Percentiles rank a stretch among this genome's conserved stretches.
Evolutionary conservation across 2,113 vertebrate genomes (phyloP).

Genomic region (Cisticola juncidis): DNA sequence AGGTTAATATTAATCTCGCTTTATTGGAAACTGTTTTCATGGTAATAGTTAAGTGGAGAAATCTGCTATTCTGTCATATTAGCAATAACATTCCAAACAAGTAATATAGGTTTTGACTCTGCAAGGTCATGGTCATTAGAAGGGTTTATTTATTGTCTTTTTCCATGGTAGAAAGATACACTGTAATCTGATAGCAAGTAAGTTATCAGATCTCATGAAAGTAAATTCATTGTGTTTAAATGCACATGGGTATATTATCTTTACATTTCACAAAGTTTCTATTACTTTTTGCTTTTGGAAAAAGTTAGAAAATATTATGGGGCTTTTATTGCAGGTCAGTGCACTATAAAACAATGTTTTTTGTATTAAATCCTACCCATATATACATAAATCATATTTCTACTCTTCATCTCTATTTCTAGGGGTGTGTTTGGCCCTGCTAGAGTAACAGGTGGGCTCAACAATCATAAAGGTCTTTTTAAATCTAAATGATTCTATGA

Average conservation of each 20-base stretch:
- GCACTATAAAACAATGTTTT: neutral
- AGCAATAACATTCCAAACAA: neutral
- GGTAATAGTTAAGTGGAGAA: neutral
- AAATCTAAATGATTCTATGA: neutral
- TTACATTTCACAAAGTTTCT: neutral
- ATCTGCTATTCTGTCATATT: neutral
- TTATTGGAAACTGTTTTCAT: neutral
- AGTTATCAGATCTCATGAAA: neutral
- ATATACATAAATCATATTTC: neutral
- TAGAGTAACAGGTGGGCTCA: neutral
- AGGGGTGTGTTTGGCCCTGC: neutral
- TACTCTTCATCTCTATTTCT: neutral
- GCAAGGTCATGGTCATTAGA: neutral
- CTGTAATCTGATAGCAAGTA: neutral
- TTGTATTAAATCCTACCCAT: neutral
- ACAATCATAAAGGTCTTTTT: neutral
- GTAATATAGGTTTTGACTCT: neutral
- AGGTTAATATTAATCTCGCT: neutral
- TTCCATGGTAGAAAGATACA: neutral
- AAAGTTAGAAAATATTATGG: neutral
- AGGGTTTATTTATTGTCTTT: neutral
- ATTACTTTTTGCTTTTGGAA: neutral
- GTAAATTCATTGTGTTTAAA: neutral
- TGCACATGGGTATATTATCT: accelerated
- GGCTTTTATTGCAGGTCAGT: neutral